Base-by-base conservation (phyloP, 2,888 invertebrate species). In the Lasioglossum malachurum region DNA sequence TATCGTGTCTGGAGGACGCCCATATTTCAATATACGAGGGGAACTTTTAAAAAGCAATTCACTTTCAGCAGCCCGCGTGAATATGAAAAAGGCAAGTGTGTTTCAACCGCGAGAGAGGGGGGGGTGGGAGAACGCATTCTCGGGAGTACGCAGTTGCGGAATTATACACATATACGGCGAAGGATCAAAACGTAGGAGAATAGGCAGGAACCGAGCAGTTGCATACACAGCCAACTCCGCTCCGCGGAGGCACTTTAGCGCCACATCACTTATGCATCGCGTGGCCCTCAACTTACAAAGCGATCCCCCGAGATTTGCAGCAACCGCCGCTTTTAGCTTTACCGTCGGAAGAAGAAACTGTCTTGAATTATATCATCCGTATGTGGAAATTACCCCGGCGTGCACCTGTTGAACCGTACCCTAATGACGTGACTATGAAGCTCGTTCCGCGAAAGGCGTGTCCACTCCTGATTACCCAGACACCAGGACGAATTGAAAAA, bases 261-360 rank as follows among this genome's bases (percentile, higher is more conserved):
- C 92, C 92, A 91, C 93, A 94, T 94, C 94, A 94, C 93, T 94
- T 94, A 94, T 94, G 94, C 94, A 94, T 93, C 94, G 90, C 91
- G 92, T 88, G 91, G 92, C 91, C 91, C 91, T 90, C 91, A 92
- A 92, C 94, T 94, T 92, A 92, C 94, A 94, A 94, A 94, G 93
- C 92, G 94, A 92, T 94, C 94, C 94, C 94, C 89, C 86, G 94
- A 93, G 94, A 93, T 92, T 93, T 87, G 78, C 84, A 87, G 87
- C 86, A 88, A 87, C 91, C 86, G 89, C 89, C 87, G 90, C 91
- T 91, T 92, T 92, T 90, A 91, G 89, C 88, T 90, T 67, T 81
- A 78, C 87, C 88, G 88, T 75, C 82, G 87, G 90, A 93, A 92
- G 92, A 92, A 92, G 92, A 90, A 89, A 87, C 82, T 84, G 87